phyloP scores from a whole-genome alignment of 2,797 vertebrate species.

The Bradypodion pumilum region DNA sequence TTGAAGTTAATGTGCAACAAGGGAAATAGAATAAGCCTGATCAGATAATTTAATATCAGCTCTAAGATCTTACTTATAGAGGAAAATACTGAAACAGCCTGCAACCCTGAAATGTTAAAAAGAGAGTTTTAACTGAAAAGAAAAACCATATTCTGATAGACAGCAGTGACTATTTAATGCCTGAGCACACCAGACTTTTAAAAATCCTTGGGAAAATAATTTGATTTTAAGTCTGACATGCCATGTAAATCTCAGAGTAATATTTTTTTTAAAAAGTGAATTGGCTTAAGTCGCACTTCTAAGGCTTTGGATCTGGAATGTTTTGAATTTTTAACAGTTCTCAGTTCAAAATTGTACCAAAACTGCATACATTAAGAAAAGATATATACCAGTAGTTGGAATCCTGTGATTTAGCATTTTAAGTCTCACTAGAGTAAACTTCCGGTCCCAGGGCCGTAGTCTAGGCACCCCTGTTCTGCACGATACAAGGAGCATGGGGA shows the following conservation, averaged over 20 bases:
- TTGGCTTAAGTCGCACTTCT: too few species aligned
- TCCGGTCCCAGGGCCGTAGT: too few species aligned
- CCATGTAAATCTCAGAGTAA: conserved; percentile 11
- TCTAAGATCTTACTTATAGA: conserved; percentile 29
- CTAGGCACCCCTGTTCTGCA: background rate
- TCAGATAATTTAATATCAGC: conserved; percentile 12
- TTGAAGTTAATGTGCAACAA: conserved; percentile 6
- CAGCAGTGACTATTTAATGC: background rate
- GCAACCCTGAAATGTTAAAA: conserved; percentile 37
- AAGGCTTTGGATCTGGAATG: too few species aligned
- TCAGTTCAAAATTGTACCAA: too few species aligned
- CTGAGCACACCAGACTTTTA: conserved; percentile 34
- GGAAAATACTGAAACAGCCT: conserved; percentile 20
- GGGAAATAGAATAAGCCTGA: conserved; percentile 29
- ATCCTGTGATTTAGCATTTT: too few species aligned
- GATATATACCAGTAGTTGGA: too few species aligned
- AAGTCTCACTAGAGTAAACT: too few species aligned
- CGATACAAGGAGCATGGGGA: background rate
- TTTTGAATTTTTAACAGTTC: too few species aligned
- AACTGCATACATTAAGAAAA: too few species aligned
- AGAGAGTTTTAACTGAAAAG: background rate
- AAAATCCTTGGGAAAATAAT: conserved; percentile 31
- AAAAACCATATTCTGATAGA: conserved; percentile 39
- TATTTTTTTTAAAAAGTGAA: background rate
- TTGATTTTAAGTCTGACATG: conserved; percentile 17